Percentiles rank a stretch among this genome's conserved stretches.
These are phyloP conservation scores for Cyprinodon tularosa DNA, from an alignment of 2,113 vertebrate genomes.

Conservation along the genomic window DNA sequence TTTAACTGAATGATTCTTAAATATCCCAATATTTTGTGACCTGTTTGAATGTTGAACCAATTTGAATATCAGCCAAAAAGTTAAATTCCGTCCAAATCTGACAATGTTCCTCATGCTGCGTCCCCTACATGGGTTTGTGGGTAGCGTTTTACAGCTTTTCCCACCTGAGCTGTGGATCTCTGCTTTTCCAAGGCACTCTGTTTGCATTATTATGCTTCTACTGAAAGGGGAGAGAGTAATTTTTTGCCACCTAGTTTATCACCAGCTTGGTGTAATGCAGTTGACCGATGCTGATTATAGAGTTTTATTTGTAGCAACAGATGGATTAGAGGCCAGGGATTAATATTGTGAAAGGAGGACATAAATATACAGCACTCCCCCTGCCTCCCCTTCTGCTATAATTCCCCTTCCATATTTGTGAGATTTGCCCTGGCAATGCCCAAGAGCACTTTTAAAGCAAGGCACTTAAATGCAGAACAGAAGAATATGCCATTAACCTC, in stretches of 20 bases:
- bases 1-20: too few species aligned
- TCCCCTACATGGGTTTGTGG: background rate
- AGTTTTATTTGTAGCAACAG: slow-evolving; percentile 66
- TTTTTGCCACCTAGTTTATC: slow-evolving; percentile 44
- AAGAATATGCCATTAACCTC: slow-evolving; percentile 26
- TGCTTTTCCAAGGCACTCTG: background rate
- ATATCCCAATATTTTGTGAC: too few species aligned
- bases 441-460: slow-evolving; percentile 21
- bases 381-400: slow-evolving; percentile 38
- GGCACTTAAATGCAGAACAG: slow-evolving; percentile 29
- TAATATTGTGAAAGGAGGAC: slow-evolving; percentile 62
- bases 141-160: background rate
- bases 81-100: too few species aligned
- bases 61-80: too few species aligned
- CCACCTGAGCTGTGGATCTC: background rate
- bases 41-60: too few species aligned
- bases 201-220: slow-evolving; percentile 7
- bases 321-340: slow-evolving; percentile 72
- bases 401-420: slow-evolving; percentile 39
- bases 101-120: too few species aligned
- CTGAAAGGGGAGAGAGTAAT: slow-evolving; percentile 28
- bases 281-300: slow-evolving; percentile 69
- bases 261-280: slow-evolving; percentile 56
- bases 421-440: slow-evolving; percentile 39
- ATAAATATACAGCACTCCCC: slow-evolving; percentile 58